Evolutionary conservation across 23 tunicate genomes (phyloP).

Genomic region (Aplidium turbinatum): DNA sequence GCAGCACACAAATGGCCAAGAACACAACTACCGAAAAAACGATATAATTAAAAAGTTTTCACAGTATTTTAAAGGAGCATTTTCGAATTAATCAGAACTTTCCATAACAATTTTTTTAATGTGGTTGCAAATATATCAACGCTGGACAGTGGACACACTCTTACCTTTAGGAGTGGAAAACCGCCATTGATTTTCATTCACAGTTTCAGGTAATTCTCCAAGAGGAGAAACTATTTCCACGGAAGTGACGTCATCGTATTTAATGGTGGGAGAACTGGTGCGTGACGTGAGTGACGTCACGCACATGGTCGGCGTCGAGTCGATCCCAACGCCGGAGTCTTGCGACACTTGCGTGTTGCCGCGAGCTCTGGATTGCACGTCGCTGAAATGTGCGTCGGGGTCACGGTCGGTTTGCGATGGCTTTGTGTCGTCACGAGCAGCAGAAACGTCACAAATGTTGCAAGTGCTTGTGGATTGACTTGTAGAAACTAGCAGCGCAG

Average conservation of each 20-base stretch:
- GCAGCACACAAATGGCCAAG: no score
- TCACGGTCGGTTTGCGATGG: background rate
- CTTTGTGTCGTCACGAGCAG: background rate
- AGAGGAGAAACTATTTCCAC: background rate
- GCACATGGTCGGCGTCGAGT: no score
- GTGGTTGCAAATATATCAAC: no score
- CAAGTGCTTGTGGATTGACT: background rate
- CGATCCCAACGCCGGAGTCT: slow-evolving; percentile 50
- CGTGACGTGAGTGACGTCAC: slow-evolving; percentile 17
- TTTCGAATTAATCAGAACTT: no score
- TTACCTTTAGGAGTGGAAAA: slow-evolving; percentile 10
- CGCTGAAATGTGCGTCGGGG: background rate
- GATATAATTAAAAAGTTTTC: no score
- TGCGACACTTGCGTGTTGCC: slow-evolving; percentile 57
- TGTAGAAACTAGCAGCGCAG: no score
- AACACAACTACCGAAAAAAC: no score
- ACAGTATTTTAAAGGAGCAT: no score
- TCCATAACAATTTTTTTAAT: no score
- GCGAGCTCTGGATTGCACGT: slow-evolving; percentile 15
- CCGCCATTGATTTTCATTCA: slow-evolving; percentile 7
- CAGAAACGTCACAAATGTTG: background rate
- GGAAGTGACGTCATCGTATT: background rate
- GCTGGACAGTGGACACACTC: background rate
- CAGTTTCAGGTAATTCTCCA: background rate
- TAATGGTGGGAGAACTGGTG: background rate